A percentile compares a stretch with the other conserved stretches of the same genome.
These are phyloP conservation scores for Bradypodion ventrale DNA, from an alignment of 2,797 vertebrate genomes.

Conservation along the genomic window DNA sequence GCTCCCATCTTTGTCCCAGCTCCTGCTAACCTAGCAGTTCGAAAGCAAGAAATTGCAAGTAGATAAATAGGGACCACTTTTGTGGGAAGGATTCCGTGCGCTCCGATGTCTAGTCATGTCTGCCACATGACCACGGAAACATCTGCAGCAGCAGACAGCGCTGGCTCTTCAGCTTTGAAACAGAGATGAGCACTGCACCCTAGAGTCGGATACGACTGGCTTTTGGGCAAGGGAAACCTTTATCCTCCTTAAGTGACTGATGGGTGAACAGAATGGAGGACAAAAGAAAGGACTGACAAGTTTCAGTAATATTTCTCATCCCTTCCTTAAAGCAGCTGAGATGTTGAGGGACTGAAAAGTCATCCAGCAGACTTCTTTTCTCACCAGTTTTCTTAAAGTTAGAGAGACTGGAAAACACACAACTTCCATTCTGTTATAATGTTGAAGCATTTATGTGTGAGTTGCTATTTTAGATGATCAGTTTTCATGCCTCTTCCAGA, in stretches of 20 bases:
- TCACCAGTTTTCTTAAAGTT: background rate
- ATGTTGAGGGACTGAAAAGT: background rate
- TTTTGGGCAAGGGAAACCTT: too few relatives aligned
- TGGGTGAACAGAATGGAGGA: background rate
- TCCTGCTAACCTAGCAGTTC: too few relatives aligned
- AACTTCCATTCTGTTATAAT: background rate
- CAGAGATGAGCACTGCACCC: too few relatives aligned
- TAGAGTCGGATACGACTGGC: too few relatives aligned
- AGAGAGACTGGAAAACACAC: background rate
- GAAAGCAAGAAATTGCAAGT: too few relatives aligned
- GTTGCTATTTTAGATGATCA: conserved; percentile 16
- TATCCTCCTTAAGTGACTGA: fast-evolving
- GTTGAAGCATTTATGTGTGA: fast-evolving
- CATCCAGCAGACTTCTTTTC: background rate
- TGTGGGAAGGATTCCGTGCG: too few relatives aligned
- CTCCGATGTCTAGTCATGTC: too few relatives aligned
- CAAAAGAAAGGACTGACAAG: background rate
- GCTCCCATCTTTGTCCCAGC: too few relatives aligned
- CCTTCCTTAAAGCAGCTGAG: conserved; percentile 6
- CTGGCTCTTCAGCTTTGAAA: too few relatives aligned
- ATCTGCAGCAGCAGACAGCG: too few relatives aligned
- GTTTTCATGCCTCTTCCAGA: conserved; percentile 9
- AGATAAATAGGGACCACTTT: too few relatives aligned
- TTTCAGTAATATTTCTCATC: background rate
- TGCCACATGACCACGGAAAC: too few relatives aligned